phyloP scores from a whole-genome alignment of 1,140 invertebrate species.

The Chionoecetes opilio region DNA sequence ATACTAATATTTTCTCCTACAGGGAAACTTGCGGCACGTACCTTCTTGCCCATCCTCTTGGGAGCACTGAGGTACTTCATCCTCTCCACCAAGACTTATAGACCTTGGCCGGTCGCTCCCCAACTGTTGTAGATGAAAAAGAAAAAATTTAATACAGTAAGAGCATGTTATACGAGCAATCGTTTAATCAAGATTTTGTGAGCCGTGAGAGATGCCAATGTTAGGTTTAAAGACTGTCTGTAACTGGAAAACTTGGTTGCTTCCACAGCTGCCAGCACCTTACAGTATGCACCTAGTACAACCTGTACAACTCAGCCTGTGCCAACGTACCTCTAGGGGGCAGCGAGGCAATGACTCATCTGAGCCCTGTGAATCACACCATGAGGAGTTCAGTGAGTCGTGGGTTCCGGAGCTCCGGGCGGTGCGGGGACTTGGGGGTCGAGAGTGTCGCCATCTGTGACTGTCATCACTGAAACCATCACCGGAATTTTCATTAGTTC shows the following conservation, averaged over 20 bases:
- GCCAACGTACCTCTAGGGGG: conserved; percentile 69
- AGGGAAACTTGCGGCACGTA: conserved; percentile 76
- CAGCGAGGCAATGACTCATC: conserved; percentile 81
- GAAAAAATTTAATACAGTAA: too few species aligned
- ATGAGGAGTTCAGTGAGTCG: conserved; percentile 75
- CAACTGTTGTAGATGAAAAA: conserved; percentile 84
- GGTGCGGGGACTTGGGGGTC: conserved; percentile 70
- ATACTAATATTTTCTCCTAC: conserved; percentile 68
- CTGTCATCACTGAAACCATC: conserved; percentile 63
- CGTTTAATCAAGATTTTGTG: too few species aligned
- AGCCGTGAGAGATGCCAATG: too few species aligned
- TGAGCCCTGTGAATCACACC: conserved; percentile 79
- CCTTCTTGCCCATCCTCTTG: conserved; percentile 86
- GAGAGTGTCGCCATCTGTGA: conserved; percentile 68
- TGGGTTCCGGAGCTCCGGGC: conserved; percentile 65
- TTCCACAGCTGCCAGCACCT: too few species aligned
- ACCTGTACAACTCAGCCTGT: too few species aligned
- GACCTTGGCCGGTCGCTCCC: conserved; percentile 85
- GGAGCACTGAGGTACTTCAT: conserved; percentile 85
- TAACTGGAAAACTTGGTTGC: too few species aligned
- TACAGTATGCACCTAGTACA: too few species aligned
- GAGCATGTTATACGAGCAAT: too few species aligned
- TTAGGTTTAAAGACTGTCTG: too few species aligned
- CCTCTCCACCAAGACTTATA: conserved; percentile 82
- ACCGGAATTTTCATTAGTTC: not conserved